These are phyloP conservation scores for Enteromius trimaculatus DNA, from an alignment of 2,797 vertebrate species.

Conservation along the genomic window DNA sequence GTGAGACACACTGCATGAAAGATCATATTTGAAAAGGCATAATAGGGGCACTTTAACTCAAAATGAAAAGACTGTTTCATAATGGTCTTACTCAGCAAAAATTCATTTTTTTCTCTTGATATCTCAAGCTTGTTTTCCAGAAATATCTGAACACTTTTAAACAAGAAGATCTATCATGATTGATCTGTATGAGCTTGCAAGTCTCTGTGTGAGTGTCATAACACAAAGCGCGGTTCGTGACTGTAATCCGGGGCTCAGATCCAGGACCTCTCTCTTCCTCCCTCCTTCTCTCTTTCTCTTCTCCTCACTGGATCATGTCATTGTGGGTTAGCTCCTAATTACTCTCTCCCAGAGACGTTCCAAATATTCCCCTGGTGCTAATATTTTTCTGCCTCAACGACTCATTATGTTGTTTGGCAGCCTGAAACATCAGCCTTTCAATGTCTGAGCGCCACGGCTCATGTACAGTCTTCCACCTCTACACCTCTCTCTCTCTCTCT, in stretches of 20 bases:
- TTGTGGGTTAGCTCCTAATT: slow-evolving; percentile 96
- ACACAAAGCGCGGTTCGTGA: not conserved
- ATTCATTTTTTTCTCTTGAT: no score
- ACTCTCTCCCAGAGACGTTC: slow-evolving; percentile 88
- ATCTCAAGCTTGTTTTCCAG: not conserved
- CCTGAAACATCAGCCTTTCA: slow-evolving; percentile 84
- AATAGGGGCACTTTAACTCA: not conserved
- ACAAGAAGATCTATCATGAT: not conserved
- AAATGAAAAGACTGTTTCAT: not conserved
- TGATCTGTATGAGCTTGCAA: not conserved
- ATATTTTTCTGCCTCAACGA: slow-evolving; percentile 96
- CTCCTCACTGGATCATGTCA: slow-evolving; percentile 84
- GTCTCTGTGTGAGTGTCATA: not conserved
- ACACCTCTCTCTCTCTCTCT: slow-evolving; percentile 57
- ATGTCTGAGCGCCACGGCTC: slow-evolving; percentile 81
- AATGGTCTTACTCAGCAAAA: not conserved
- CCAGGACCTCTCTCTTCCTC: not conserved
- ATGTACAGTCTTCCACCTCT: slow-evolving; percentile 64
- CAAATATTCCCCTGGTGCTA: slow-evolving; percentile 93
- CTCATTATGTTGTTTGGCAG: slow-evolving; percentile 90
- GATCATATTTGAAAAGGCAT: no score
- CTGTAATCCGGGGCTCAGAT: slow-evolving; percentile 6
- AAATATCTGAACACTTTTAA: not conserved
- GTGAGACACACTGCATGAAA: no score
- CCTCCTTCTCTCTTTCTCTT: slow-evolving; percentile 29